Conservation (phyloP, 2,888 invertebrate genomes). For the Neoscelio sp. region DNA sequence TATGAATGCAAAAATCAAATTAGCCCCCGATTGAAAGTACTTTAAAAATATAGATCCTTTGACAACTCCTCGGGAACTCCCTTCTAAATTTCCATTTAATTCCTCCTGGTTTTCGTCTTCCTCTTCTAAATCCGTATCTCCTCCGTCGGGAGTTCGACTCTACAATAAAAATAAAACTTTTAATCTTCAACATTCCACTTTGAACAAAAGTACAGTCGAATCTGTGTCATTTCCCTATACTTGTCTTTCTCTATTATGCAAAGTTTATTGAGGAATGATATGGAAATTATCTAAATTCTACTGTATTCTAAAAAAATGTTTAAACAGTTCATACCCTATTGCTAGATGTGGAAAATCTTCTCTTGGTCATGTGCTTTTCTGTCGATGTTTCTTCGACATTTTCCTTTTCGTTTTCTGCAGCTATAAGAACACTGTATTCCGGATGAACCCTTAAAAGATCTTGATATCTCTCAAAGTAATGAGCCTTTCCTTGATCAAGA, state of each 20-base stretch:
- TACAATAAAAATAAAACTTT: slow-evolving; percentile 53
- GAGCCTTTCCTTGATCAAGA: slow-evolving; percentile 78
- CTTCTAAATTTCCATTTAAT: slow-evolving; percentile 80
- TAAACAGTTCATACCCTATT: slow-evolving; percentile 73
- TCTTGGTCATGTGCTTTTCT: slow-evolving; percentile 71
- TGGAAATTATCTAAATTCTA: not conserved
- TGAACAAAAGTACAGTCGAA: not conserved
- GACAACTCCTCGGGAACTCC: slow-evolving; percentile 82
- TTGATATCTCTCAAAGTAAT: slow-evolving; percentile 75
- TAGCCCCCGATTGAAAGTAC: slow-evolving; percentile 85
- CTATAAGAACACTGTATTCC: slow-evolving; percentile 76
- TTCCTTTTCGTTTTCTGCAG: slow-evolving; percentile 73
- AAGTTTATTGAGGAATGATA: not conserved
- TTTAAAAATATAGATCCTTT: slow-evolving; percentile 82
- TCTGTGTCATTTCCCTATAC: too few relatives aligned
- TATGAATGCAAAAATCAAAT: slow-evolving; percentile 81
- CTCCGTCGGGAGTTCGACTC: slow-evolving; percentile 79
- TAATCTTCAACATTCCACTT: too few relatives aligned
- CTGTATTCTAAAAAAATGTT: not conserved
- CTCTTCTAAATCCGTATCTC: slow-evolving; percentile 68
- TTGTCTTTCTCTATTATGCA: too few relatives aligned
- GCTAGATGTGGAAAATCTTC: slow-evolving; percentile 79
- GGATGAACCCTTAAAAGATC: slow-evolving; percentile 75
- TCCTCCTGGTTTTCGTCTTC: slow-evolving; percentile 76
- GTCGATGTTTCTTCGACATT: slow-evolving; percentile 70